A percentile compares a stretch with the other conserved stretches of the same genome.
These are phyloP conservation scores for Crambe crambe DNA, from an alignment of 37 sponge, comb jelly and placozoan genomes.

Conservation along the genomic window DNA sequence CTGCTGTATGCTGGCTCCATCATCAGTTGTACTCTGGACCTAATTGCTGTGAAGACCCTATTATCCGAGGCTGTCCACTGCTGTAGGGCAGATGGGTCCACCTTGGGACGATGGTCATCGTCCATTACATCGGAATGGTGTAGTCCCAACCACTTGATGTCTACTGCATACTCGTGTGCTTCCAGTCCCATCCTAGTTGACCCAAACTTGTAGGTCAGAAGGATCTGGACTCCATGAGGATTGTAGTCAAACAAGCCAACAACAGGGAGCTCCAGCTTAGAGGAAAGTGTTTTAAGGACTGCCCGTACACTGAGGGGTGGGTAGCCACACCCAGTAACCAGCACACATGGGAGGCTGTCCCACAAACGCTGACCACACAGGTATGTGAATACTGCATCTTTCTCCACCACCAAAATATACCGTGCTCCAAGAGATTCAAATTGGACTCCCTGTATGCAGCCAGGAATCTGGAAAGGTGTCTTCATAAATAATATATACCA, in stretches of 20 bases:
- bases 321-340: constrained; percentile 95
- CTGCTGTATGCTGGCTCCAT: constrained; percentile 41
- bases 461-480: constrained; percentile 73
- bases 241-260: constrained; percentile 97
- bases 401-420: constrained; percentile 95
- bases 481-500: neutral
- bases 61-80: constrained; percentile 67
- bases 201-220: constrained; percentile 93
- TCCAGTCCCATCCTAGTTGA: constrained; percentile 89
- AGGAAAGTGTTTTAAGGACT: constrained; percentile 55
- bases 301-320: constrained; percentile 91
- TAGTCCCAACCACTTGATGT: constrained; percentile 86
- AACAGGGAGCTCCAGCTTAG: constrained; percentile 73
- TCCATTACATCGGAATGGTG: constrained; percentile 77
- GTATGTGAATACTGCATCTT: constrained; percentile 95
- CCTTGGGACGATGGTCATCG: neutral
- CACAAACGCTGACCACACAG: constrained; percentile 91
- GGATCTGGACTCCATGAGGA: constrained; percentile 91
- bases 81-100: constrained; percentile 56
- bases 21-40: constrained; percentile 9
- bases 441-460: constrained; percentile 49
- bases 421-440: constrained; percentile 87
- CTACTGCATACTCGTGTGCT: constrained; percentile 67
- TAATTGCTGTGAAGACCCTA: constrained; percentile 33
- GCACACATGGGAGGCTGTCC: constrained; percentile 88